Conservation (phyloP, 2,888 invertebrate species). For the Gortyna flavago region DNA sequence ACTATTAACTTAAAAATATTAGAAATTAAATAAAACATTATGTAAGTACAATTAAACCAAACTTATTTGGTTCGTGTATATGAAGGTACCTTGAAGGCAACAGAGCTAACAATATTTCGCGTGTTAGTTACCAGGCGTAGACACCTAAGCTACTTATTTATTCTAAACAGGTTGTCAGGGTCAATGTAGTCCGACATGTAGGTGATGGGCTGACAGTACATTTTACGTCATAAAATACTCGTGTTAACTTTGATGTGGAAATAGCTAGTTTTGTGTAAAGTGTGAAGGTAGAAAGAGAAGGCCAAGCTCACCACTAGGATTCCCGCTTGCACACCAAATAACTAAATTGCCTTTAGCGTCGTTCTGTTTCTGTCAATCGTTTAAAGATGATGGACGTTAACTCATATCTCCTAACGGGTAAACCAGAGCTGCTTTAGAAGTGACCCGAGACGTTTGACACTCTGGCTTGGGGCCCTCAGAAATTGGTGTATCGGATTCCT, state of each 20-base stretch:
- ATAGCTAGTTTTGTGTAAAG: not conserved
- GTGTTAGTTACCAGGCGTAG: conserved; percentile 2
- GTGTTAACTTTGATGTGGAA: not conserved
- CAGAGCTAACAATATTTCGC: not conserved
- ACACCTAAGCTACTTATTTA: conserved; percentile 21
- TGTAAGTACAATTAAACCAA: no score
- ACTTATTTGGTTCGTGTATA: not conserved
- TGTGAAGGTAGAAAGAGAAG: not conserved
- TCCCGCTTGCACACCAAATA: no score
- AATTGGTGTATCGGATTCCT: not conserved
- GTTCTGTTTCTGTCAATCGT: not conserved
- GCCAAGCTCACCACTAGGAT: not conserved
- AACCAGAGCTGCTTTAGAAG: conserved; percentile 14
- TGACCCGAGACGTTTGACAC: conserved; percentile 20
- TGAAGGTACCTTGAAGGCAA: not conserved
- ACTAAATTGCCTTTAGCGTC: no score
- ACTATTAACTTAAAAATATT: no score
- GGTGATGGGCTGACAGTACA: conserved; percentile 37
- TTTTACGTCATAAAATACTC: conserved; percentile 24
- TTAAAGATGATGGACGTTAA: not conserved
- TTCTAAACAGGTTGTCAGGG: conserved; percentile 35
- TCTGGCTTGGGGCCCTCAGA: conserved; percentile 15
- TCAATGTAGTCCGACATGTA: conserved; percentile 26
- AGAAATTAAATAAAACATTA: no score
- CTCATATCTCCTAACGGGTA: conserved; percentile 4